A percentile compares a stretch with the other conserved stretches of the same genome.
These are phyloP conservation scores for Oxyura jamaicensis DNA, from an alignment of 2,113 vertebrate genomes.

Conservation along the genomic window DNA sequence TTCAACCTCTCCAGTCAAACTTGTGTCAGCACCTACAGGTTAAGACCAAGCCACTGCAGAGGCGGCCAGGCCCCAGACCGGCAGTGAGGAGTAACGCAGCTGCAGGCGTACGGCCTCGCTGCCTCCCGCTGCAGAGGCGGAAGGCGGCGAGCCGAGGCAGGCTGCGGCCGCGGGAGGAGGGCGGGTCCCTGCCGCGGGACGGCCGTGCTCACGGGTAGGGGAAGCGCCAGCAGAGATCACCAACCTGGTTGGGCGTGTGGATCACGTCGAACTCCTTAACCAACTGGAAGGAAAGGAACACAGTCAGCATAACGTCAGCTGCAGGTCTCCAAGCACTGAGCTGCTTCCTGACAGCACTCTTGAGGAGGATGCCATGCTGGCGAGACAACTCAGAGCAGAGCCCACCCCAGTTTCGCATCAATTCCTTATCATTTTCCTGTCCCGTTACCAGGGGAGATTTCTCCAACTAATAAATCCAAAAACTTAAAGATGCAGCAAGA, in stretches of 20 bases:
- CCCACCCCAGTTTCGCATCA: rapidly evolving
- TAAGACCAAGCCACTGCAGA: not conserved
- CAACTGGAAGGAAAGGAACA: slow-evolving; percentile 64
- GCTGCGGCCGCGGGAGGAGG: not conserved
- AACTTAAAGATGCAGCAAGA: not conserved
- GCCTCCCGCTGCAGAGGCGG: not conserved
- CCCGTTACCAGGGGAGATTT: rapidly evolving
- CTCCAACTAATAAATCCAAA: not conserved
- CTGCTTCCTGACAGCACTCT: not conserved
- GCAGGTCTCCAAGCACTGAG: not conserved
- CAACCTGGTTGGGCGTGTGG: slow-evolving; percentile 74
- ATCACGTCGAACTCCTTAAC: slow-evolving; percentile 77
- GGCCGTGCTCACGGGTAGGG: not conserved
- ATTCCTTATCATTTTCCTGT: not conserved
- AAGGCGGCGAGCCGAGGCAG: not conserved
- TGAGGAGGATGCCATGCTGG: not conserved
- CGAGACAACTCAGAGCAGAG: not conserved
- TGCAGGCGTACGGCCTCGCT: no score
- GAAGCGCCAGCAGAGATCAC: not conserved
- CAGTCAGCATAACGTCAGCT: not conserved
- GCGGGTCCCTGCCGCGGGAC: not conserved
- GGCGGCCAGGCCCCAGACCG: not conserved
- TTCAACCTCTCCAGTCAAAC: not conserved
- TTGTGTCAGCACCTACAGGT: not conserved
- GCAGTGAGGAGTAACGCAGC: rapidly evolving